Evolutionary conservation across 1,140 invertebrate species (phyloP).

Genomic region (Trigoniulus corallinus): DNA sequence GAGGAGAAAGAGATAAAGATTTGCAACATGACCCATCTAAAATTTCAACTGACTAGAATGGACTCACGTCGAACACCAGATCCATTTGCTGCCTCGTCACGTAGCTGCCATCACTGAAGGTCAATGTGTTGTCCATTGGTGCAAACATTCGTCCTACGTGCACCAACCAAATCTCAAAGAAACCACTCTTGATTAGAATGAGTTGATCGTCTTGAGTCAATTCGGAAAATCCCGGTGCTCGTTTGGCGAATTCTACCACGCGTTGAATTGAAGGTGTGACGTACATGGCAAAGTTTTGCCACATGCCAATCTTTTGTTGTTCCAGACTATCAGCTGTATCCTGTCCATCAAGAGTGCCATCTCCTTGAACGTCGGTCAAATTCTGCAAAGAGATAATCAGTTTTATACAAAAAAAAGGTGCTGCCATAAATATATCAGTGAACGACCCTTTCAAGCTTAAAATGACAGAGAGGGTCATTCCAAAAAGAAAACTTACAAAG

Average conservation of each 20-base stretch:
- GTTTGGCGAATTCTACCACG: slow-evolving; percentile 85
- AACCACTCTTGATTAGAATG: slow-evolving; percentile 85
- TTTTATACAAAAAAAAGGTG: no score
- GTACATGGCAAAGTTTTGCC: slow-evolving; percentile 24
- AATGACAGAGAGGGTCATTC: neutral
- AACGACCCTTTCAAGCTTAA: neutral
- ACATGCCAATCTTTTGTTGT: slow-evolving; percentile 26
- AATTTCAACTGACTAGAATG: no score
- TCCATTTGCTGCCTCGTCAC: slow-evolving; percentile 72
- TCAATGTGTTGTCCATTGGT: slow-evolving; percentile 49
- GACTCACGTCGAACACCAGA: slow-evolving; percentile 81
- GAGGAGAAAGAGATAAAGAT: neutral
- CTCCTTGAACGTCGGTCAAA: slow-evolving; percentile 16
- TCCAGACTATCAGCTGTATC: slow-evolving; percentile 22
- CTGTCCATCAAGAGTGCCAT: slow-evolving; percentile 13
- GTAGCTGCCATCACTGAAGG: slow-evolving; percentile 82
- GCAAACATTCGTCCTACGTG: slow-evolving; percentile 64
- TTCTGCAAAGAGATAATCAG: slow-evolving; percentile 15
- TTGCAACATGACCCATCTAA: neutral
- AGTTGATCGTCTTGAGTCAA: slow-evolving; percentile 83
- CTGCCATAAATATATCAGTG: no score
- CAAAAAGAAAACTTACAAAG: slow-evolving; percentile 31
- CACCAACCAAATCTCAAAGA: slow-evolving; percentile 91
- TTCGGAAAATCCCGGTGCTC: slow-evolving; percentile 68
- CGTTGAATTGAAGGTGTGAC: slow-evolving; percentile 63